Evolutionary conservation across 2,888 invertebrate genomes (phyloP).

Genomic region (Pristionchus entomophagus): DNA sequence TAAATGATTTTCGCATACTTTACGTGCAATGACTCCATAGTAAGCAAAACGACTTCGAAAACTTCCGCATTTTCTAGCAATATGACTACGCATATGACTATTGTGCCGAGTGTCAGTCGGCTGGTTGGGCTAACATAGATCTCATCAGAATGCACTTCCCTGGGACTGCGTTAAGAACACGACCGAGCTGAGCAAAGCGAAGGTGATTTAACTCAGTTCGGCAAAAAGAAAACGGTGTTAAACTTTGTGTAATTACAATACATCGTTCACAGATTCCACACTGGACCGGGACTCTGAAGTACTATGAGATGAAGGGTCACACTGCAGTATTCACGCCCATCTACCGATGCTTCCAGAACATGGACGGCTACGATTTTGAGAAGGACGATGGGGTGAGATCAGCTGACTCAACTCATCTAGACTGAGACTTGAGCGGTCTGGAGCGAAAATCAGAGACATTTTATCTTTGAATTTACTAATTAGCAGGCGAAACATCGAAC

Average conservation of each 20-base stretch:
- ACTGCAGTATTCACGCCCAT: neutral
- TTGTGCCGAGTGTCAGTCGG: neutral
- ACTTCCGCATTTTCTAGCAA: too few relatives aligned
- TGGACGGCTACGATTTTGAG: neutral
- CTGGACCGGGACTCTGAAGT: neutral
- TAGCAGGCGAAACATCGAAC: neutral
- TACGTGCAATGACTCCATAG: neutral
- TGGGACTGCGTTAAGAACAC: neutral
- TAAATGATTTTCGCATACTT: neutral
- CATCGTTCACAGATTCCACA: neutral
- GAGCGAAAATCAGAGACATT: too few relatives aligned
- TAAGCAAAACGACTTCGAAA: too few relatives aligned
- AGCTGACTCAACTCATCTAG: too few relatives aligned
- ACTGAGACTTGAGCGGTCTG: too few relatives aligned
- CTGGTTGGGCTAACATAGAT: neutral
- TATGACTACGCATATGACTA: neutral
- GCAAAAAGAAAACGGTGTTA: neutral
- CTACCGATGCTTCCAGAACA: neutral
- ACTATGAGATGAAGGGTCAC: neutral
- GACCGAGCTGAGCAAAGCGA: neutral
- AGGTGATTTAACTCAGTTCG: neutral
- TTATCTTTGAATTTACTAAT: neutral
- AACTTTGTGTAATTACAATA: neutral
- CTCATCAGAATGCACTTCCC: neutral
- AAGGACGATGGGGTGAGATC: neutral